Conservation (phyloP, 2,888 invertebrate genomes). For the Drosophila mettleri region DNA sequence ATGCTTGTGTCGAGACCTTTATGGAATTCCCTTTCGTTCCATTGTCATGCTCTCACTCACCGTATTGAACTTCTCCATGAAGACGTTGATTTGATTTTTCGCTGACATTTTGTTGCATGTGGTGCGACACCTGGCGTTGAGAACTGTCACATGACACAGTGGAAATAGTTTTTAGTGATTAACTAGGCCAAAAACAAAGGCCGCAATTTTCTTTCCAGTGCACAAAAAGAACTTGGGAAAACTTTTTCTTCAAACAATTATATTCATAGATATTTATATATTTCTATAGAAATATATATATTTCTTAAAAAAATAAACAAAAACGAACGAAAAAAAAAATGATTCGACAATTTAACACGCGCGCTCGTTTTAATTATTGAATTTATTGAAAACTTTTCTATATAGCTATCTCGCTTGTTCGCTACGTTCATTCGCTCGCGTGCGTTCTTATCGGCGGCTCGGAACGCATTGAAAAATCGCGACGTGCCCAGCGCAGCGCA, state of each 20-base stretch:
- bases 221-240: conserved; percentile 25
- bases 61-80: conserved; percentile 91
- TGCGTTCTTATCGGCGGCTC: conserved; percentile 81
- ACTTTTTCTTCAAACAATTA: conserved; percentile 4
- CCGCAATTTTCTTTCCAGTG: conserved; percentile 17
- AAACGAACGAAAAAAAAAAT: conserved; percentile 9
- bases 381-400: conserved; percentile 15
- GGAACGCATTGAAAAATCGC: conserved; percentile 79
- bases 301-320: conserved; percentile 6
- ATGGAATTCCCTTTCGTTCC: background rate
- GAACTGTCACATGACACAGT: conserved; percentile 53
- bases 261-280: conserved; percentile 2
- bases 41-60: conserved; percentile 85
- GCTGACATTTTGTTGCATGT: conserved; percentile 87
- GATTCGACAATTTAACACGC: conserved; percentile 37
- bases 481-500: conserved; percentile 62
- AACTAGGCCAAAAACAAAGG: conserved; percentile 13
- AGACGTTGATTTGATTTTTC: conserved; percentile 89
- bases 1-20: no score
- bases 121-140: conserved; percentile 40
- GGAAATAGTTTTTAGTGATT: conserved; percentile 7
- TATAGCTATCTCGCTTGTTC: conserved; percentile 8
- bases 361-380: conserved; percentile 47
- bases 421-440: conserved; percentile 46
- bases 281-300: background rate